phyloP scores from a whole-genome alignment of 2,797 vertebrate genomes.

The Tiaroga cobitis region DNA sequence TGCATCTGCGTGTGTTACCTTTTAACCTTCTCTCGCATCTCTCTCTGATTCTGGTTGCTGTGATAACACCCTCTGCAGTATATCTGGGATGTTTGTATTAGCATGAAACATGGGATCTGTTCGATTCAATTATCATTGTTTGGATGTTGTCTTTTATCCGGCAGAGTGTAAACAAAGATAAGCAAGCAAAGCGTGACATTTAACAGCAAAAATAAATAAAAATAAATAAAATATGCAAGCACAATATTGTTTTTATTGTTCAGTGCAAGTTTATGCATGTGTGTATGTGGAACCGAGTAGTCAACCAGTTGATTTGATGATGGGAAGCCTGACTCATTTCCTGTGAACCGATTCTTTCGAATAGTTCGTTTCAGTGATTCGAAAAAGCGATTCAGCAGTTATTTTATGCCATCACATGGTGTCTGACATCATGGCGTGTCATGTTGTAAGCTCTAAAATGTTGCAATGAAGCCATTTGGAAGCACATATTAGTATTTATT shows the following conservation, averaged over 20 bases:
- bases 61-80: slow-evolving; percentile 40
- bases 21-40: slow-evolving; percentile 38
- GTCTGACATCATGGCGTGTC: background rate
- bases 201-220: slow-evolving; percentile 7
- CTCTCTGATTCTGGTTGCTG: slow-evolving; percentile 34
- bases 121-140: slow-evolving; percentile 46
- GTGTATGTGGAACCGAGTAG: background rate
- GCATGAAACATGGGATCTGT: slow-evolving; percentile 49
- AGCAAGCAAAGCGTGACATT: slow-evolving; percentile 33
- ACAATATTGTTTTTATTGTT: slow-evolving; percentile 11
- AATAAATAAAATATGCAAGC: background rate
- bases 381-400: background rate
- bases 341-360: background rate
- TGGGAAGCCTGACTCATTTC: background rate
- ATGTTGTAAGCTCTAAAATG: background rate
- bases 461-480: background rate
- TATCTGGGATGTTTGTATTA: slow-evolving; percentile 49
- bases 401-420: background rate
- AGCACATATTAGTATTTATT: background rate
- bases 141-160: slow-evolving; percentile 48
- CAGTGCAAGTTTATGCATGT: background rate
- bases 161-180: slow-evolving; percentile 45
- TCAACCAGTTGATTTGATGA: background rate
- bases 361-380: background rate
- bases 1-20: slow-evolving; percentile 34